A percentile compares a stretch with the other conserved stretches of the same genome.
Conservation (phyloP, 2,888 invertebrate species). For the Podabrus alpinus region DNA sequence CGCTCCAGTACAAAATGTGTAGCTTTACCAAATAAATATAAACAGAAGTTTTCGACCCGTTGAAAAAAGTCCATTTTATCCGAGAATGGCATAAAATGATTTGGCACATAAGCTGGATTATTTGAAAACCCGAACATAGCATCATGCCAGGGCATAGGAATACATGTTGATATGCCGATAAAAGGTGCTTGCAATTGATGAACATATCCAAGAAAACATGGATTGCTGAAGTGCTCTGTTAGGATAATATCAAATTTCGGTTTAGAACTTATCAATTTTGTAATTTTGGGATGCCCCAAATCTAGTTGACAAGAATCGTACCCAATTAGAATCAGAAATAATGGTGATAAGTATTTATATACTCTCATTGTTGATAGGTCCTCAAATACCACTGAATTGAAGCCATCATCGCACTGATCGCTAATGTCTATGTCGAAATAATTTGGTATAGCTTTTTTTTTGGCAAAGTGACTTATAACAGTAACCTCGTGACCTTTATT, state of each 20-base stretch:
- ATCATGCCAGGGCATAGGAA: slow-evolving; percentile 56
- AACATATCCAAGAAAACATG: slow-evolving; percentile 68
- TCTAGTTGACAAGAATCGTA: slow-evolving; percentile 15
- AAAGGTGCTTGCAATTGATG: slow-evolving; percentile 63
- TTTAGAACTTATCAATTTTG: slow-evolving; percentile 3
- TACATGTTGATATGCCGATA: slow-evolving; percentile 59
- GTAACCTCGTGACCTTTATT: slow-evolving; percentile 69
- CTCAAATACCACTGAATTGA: background rate
- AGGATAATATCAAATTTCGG: slow-evolving; percentile 67
- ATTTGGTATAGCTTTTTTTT: slow-evolving; percentile 21
- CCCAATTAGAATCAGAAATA: slow-evolving; percentile 1
- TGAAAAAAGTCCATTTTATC: slow-evolving; percentile 44
- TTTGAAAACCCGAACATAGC: slow-evolving; percentile 56
- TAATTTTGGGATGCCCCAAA: slow-evolving; percentile 37
- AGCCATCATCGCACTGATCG: background rate
- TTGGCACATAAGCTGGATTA: slow-evolving; percentile 55
- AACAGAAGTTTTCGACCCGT: slow-evolving; percentile 41
- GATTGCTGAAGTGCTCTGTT: slow-evolving; percentile 70
- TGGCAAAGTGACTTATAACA: slow-evolving; percentile 67
- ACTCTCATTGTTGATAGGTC: background rate
- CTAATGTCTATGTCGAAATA: slow-evolving; percentile 32
- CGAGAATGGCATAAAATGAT: slow-evolving; percentile 49
- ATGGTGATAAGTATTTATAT: background rate
- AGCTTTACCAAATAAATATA: slow-evolving; percentile 29
- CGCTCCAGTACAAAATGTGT: slow-evolving; percentile 34